These are phyloP conservation scores for Saxidomus purpurata DNA, from an alignment of 1,140 invertebrate genomes.

Conservation along the genomic window DNA sequence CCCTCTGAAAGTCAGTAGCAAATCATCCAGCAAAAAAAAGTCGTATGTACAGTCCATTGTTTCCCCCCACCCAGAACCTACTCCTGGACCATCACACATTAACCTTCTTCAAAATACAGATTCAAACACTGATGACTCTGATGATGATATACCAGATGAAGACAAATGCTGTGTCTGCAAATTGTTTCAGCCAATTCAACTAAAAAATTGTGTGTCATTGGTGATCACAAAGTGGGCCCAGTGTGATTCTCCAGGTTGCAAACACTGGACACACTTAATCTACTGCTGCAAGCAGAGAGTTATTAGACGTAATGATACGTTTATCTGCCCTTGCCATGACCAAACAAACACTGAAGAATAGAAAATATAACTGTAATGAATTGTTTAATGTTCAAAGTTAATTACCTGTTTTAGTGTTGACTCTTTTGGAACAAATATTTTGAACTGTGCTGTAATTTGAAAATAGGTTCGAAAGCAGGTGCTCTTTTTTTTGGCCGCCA, in stretches of 20 bases:
- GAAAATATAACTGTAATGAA: no score
- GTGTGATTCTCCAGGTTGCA: neutral
- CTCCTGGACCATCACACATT: slow-evolving; percentile 8
- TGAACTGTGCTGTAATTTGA: no score
- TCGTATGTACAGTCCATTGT: neutral
- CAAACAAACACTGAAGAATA: no score
- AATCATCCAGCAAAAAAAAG: no score
- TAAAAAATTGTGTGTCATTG: no score
- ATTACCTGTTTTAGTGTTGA: no score
- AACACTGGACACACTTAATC: neutral
- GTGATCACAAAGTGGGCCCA: slow-evolving; percentile 20
- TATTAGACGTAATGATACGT: slow-evolving; percentile 7
- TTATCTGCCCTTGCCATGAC: neutral
- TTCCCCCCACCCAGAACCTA: neutral
- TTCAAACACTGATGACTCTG: neutral
- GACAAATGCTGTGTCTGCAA: slow-evolving; percentile 32
- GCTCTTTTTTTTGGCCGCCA: no score
- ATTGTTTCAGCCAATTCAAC: slow-evolving; percentile 17
- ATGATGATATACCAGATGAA: slow-evolving; percentile 6
- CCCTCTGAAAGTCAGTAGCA: no score
- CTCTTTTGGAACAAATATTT: no score
- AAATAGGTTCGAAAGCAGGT: no score
- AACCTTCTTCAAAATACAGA: neutral
- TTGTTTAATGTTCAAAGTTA: no score
- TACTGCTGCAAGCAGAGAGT: neutral